These are phyloP conservation scores for Cepphus grylle DNA, from an alignment of 2,113 vertebrate species.

Conservation along the genomic window DNA sequence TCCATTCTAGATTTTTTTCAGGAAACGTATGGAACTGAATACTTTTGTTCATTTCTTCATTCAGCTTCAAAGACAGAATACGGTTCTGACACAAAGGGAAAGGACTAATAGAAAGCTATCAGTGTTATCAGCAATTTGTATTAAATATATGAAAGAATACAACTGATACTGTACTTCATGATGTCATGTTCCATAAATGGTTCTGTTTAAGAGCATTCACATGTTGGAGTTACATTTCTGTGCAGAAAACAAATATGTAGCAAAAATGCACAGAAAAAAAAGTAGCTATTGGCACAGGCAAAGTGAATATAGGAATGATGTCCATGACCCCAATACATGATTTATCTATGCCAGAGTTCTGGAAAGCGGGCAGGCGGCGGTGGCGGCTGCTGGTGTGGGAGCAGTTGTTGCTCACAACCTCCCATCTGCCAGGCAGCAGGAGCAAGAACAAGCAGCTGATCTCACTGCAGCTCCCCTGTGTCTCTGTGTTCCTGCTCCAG, in stretches of 20 bases:
- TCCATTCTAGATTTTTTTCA: neutral
- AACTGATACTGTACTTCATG: neutral
- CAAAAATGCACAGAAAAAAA: neutral
- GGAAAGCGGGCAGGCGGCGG: neutral
- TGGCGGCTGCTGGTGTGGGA: constrained; percentile 5
- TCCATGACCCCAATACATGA: neutral
- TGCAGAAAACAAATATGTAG: neutral
- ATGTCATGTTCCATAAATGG: neutral
- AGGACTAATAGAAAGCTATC: neutral
- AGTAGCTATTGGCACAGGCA: neutral
- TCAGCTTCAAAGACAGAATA: neutral
- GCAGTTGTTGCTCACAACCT: constrained; percentile 16
- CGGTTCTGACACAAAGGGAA: neutral
- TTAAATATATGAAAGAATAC: neutral
- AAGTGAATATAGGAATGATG: neutral
- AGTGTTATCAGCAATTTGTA: neutral
- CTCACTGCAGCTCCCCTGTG: neutral
- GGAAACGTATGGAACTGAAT: neutral
- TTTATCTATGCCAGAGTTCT: neutral
- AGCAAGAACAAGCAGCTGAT: neutral
- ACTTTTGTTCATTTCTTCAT: neutral
- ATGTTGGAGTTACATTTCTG: neutral
- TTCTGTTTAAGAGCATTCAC: neutral
- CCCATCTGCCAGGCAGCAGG: constrained; percentile 37
- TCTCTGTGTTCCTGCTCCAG: neutral